Evolutionary conservation across 2,113 vertebrate species (phyloP).

Genomic region (Pluvialis apricaria): DNA sequence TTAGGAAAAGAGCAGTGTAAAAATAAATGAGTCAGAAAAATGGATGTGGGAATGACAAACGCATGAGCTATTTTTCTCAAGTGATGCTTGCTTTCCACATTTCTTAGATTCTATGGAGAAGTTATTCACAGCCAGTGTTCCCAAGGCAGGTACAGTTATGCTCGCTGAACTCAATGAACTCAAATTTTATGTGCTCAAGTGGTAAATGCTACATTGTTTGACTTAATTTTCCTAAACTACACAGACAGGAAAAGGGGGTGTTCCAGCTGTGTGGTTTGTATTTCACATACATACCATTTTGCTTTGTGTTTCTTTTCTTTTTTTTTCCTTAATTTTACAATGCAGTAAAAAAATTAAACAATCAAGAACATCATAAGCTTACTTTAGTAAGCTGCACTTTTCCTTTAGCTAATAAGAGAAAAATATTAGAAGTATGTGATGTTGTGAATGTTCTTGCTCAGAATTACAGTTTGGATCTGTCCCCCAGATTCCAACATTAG

Average conservation of each 20-base stretch:
- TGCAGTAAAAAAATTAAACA: background rate
- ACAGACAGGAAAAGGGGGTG: background rate
- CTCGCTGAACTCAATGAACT: background rate
- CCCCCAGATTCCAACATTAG: background rate
- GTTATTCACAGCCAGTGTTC: conserved; percentile 6
- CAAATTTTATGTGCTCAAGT: background rate
- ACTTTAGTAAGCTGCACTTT: background rate
- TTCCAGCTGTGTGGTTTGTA: background rate
- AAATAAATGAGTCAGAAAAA: conserved; percentile 41
- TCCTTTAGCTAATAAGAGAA: background rate
- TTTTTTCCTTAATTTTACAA: background rate
- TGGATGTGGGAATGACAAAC: conserved; percentile 26
- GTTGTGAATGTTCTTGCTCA: background rate
- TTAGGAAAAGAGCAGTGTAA: background rate
- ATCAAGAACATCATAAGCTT: background rate
- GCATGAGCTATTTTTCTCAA: conserved; percentile 5
- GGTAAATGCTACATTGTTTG: conserved; percentile 16
- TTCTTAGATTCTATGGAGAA: conserved; percentile 2
- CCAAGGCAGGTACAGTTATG: background rate
- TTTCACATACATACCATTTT: background rate
- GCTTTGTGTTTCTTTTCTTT: background rate
- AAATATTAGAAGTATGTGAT: background rate
- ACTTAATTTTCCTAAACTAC: background rate
- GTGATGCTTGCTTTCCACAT: background rate
- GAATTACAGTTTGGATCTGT: background rate